Conservation (phyloP, 2,888 invertebrate species). For the Elegia similella region DNA sequence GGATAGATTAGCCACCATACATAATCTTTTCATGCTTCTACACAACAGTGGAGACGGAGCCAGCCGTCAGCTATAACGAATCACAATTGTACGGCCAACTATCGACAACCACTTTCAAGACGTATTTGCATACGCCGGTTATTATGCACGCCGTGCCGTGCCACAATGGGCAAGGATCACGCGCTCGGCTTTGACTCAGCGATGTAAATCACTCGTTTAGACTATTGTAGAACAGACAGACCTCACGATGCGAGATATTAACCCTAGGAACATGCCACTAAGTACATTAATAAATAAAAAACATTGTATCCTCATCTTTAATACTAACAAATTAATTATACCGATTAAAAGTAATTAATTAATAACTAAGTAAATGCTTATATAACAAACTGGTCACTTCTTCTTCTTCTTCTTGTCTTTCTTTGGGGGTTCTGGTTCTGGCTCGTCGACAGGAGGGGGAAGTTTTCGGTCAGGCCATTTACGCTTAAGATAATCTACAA, state of each 20-base stretch:
- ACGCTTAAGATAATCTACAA: slow-evolving; percentile 47
- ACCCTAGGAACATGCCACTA: slow-evolving; percentile 24
- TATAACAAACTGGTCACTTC: background rate
- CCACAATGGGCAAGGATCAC: slow-evolving; percentile 46
- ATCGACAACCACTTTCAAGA: slow-evolving; percentile 29
- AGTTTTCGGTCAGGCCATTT: slow-evolving; percentile 51
- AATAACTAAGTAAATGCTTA: background rate
- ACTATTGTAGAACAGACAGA: slow-evolving; percentile 37
- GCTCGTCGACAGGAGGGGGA: slow-evolving; percentile 41
- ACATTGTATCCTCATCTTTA: background rate
- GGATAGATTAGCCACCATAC: background rate
- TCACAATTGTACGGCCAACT: slow-evolving; percentile 32
- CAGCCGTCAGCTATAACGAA: slow-evolving; percentile 31
- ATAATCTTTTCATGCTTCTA: slow-evolving; percentile 2
- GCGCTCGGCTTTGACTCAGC: slow-evolving; percentile 37
- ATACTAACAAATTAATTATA: too few species aligned
- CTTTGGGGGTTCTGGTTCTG: slow-evolving; percentile 24
- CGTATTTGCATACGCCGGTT: slow-evolving; percentile 33
- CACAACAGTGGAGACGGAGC: slow-evolving; percentile 25
- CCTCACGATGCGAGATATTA: slow-evolving; percentile 29
- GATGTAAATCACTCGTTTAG: slow-evolving; percentile 51
- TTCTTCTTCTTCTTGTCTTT: slow-evolving; percentile 26
- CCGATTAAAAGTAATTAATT: too few species aligned
- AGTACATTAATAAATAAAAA: slow-evolving; percentile 23
- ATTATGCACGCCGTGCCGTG: slow-evolving; percentile 37